Conservation (phyloP, 2,797 vertebrate genomes). For the Meda fulgida region DNA sequence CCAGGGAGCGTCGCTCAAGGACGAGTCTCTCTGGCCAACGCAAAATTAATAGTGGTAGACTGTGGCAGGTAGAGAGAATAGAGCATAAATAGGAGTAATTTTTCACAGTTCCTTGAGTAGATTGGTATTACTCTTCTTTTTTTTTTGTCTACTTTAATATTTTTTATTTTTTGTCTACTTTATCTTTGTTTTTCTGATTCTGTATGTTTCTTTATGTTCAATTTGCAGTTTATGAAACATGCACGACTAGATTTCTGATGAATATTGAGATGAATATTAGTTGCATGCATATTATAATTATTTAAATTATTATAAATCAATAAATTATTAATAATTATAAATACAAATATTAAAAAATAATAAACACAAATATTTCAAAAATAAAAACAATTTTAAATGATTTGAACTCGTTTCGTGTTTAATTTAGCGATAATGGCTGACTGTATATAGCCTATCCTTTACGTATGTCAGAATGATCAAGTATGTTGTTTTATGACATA, state of each 20-base stretch:
- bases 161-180: not conserved
- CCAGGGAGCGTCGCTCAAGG: slow-evolving; percentile 59
- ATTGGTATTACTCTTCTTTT: not conserved
- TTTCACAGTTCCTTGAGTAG: not conserved
- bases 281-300: not conserved
- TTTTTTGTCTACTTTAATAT: not conserved
- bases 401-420: not conserved
- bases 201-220: not conserved
- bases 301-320: not conserved
- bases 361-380: not conserved
- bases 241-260: not conserved
- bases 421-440: not conserved
- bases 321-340: not conserved
- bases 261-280: not conserved
- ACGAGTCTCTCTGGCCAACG: not conserved
- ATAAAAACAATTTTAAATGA: not conserved
- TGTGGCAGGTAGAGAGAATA: not conserved
- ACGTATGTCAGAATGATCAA: not conserved
- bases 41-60: not conserved
- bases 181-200: not conserved
- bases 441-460: not conserved
- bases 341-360: not conserved
- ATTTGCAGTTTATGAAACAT: not conserved
- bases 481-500: no score
- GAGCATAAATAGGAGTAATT: not conserved